Evolutionary conservation across 2,797 vertebrate species (phyloP).

Genomic region (Syncerus caffer): DNA sequence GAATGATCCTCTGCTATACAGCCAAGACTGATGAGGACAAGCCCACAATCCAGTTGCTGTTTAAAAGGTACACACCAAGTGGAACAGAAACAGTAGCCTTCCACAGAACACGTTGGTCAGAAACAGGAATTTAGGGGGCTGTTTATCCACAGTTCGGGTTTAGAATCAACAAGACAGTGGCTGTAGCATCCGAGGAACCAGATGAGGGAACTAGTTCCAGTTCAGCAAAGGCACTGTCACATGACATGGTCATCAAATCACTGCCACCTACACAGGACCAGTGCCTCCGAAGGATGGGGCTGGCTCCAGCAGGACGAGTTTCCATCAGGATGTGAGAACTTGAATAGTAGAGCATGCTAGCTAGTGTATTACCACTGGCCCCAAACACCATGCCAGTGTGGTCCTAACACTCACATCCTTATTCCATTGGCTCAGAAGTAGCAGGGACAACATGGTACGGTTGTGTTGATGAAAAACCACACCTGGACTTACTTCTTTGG

Average conservation of each 20-base stretch:
- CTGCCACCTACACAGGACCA: neutral
- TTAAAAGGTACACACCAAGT: neutral
- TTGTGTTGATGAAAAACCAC: neutral
- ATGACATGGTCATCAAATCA: neutral
- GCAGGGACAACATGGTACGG: neutral
- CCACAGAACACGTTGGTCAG: neutral
- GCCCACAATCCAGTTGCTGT: neutral
- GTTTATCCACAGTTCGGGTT: neutral
- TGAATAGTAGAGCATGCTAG: neutral
- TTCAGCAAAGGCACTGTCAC: neutral
- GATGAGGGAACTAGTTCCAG: neutral
- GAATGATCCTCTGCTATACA: neutral
- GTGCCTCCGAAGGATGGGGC: neutral
- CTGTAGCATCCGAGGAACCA: neutral
- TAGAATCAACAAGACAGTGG: neutral
- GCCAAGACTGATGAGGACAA: neutral
- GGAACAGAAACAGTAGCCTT: neutral
- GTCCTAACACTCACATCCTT: neutral
- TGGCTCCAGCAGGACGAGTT: neutral
- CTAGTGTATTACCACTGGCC: neutral
- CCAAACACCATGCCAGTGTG: neutral
- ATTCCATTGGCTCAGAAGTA: neutral
- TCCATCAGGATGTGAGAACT: neutral
- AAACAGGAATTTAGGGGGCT: neutral
- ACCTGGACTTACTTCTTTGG: neutral